These are phyloP conservation scores for Philonicus albiceps DNA, from an alignment of 2,888 invertebrate genomes.

Conservation along the genomic window DNA sequence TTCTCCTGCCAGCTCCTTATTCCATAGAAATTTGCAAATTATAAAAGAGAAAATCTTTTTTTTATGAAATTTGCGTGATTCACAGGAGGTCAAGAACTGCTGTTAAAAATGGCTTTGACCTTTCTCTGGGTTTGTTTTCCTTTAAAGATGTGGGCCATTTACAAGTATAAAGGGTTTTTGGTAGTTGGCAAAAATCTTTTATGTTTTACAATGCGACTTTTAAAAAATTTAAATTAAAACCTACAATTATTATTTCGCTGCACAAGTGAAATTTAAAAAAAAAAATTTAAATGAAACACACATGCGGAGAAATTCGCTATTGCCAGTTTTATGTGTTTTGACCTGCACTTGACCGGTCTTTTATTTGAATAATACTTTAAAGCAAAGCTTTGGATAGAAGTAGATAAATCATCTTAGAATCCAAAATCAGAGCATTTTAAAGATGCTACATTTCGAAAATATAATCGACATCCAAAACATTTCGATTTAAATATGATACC, in stretches of 20 bases:
- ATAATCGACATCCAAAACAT: too few relatives aligned
- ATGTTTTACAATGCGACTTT: background rate
- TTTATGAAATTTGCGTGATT: constrained; percentile 1
- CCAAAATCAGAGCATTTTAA: too few relatives aligned
- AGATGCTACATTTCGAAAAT: too few relatives aligned
- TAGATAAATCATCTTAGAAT: too few relatives aligned
- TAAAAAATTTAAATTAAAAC: background rate
- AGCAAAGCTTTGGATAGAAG: too few relatives aligned
- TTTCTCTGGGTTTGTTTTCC: background rate
- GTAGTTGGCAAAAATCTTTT: background rate
- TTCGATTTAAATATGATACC: too few relatives aligned
- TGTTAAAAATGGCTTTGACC: background rate
- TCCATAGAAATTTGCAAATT: constrained; percentile 13
- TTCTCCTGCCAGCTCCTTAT: background rate
- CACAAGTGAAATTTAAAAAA: background rate
- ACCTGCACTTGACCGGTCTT: too few relatives aligned
- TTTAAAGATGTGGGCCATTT: background rate
- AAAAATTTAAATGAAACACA: background rate
- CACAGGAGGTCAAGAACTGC: background rate
- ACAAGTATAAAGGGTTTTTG: background rate
- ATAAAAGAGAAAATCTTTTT: background rate
- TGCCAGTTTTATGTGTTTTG: too few relatives aligned
- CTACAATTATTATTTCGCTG: background rate
- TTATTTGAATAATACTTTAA: too few relatives aligned
- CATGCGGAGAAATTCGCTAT: too few relatives aligned